Base-by-base conservation (phyloP, 2,888 invertebrate genomes). In the Ametastegia equiseti region DNA sequence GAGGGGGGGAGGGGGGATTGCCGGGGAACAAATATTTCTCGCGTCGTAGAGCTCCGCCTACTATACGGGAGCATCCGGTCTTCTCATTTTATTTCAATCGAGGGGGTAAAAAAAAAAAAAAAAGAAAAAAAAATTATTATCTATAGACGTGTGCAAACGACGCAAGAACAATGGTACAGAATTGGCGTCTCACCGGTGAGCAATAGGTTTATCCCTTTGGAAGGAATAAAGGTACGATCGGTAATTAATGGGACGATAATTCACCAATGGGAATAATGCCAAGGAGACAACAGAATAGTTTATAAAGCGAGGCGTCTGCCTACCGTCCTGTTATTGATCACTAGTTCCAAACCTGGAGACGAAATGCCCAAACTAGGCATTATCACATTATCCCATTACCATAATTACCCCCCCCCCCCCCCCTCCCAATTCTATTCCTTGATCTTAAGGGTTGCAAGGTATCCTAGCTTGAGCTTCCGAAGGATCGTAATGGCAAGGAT, bases 271-370 rank as follows among this genome's bases (percentile, higher is more conserved):
- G 91, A 91, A 91, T 91, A 91, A 91, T 91, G 89, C 89, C 89
- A 91, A 91, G 91, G 88, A 91, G 91, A 91, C 91, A 91, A 91
- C 91, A 91, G 91, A 91, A 91, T 91, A 91, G 91, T 91, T 91
- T 90, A 91, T 91, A 91, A 91, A 91, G 88, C 86, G 84, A n/a
- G 78, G 83, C 69, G 78, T 78, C 78, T 78, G 78, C 60, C 13
- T n/a, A n/a, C n/a, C n/a, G n/a, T n/a, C 78, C 54, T 54, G 27
- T 60, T 78, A 78, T 78, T 63, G 78, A 78, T 78, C 42, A 63
- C 39, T 27, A 9, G 42, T 60, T 78, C 39, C 15, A 27, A 39
- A 39, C 27, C n/a, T n/a, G 39, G 50, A 50, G 30, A 75, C 75
- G 75, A 47, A 71, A 75, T 54, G 54, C 45, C 50, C 27, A 47